Base-by-base conservation (phyloP, 2,888 invertebrate genomes). In the Aphodius granarius region DNA sequence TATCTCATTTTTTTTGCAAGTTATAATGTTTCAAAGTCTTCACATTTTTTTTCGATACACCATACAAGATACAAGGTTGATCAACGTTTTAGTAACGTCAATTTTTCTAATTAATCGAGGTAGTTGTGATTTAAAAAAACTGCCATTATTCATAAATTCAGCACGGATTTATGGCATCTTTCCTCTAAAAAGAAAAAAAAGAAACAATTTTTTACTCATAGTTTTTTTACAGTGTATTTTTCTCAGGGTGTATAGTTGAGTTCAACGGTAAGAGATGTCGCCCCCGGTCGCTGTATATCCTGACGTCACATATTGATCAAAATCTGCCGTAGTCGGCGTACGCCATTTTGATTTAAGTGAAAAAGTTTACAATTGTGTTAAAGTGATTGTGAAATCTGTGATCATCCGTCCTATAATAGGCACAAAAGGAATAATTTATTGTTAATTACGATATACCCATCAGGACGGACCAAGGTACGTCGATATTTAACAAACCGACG, bases 401-500 rank as follows among this genome's bases (percentile, higher is more conserved):
- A 85, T 84, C 87, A 87, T 87, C 87, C 86, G 86, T 86, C 85
- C 86, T 82, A 82, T 81, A 83, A 83, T 83, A 81, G 81, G 80
- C 82, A 83, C 78, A 80, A 84, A 83, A 81, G 85, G 83, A 83
- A 85, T 84, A 82, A 85, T 87, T 87, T 86, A 83, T 86, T 85
- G 85, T 87, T 85, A 82, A 85, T 86, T 85, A 83, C 83, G 83
- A 83, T 86, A 88, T 89, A 92, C 90, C 91, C 91, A 92, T 91
- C 91, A 91, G 92, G 91, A 93, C 93, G 93, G 92, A 93, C 94
- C 93, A 92, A 93, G 92, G 94, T 94, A 91, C 87, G 89, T 84
- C 81, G 66, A 66, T 79, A 86, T 85, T 87, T 74, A 65, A 68
- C 72, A 16, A 23, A 17, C 66, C 43, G 43, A 43, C 43, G 43